Evolutionary conservation across 2,888 invertebrate genomes (phyloP), one percentile per base, ranked within the genome.

Genomic region (Plebejus melissa): DNA sequence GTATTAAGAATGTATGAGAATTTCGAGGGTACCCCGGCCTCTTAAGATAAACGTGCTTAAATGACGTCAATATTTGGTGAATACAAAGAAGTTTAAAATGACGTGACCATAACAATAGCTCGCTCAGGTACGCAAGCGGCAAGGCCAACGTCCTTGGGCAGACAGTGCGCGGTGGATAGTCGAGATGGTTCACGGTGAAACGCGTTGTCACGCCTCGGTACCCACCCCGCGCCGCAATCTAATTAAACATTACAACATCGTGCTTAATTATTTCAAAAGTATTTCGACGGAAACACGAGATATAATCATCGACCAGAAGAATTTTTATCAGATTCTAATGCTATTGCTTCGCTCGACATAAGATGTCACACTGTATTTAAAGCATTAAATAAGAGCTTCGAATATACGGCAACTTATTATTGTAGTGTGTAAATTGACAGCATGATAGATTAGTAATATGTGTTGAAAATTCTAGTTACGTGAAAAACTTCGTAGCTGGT

Each of bases 171-270:
- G 41, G 70, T 71, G 46, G 41, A 71, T 32, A 50, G 65, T 11
- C 65, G 72, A 72, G 72, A 72, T 72, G 70, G 38, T 54, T 46
- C 54, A 72, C 50, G 72, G 72, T 72, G 72, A 54, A 72, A 72
- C 72, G 72, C 72, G 54, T 54, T 50, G 72, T 72, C 72, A 72
- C 32, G 72, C 72, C 54, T 72, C 16, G 72, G 50, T 22, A 28
- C 50, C 72, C 72, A 72, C 72, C 72, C 72, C 54, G 72, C 54
- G 32, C 72, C 54, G 72, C 54, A 54, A 72, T 72, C 28, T 54
- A 72, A 72, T 72, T 72, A 54, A 72, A 72, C 32, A 72, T 72
- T 72, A 72, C 54, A 50, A 72, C 72, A 71, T 71, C 46, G 71
- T 9, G 28, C 54, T 32, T 32, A 54, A 72, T 72, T 72, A 32